Conservation (phyloP, 2,113 vertebrate genomes). For the Hymenochirus boettgeri region DNA sequence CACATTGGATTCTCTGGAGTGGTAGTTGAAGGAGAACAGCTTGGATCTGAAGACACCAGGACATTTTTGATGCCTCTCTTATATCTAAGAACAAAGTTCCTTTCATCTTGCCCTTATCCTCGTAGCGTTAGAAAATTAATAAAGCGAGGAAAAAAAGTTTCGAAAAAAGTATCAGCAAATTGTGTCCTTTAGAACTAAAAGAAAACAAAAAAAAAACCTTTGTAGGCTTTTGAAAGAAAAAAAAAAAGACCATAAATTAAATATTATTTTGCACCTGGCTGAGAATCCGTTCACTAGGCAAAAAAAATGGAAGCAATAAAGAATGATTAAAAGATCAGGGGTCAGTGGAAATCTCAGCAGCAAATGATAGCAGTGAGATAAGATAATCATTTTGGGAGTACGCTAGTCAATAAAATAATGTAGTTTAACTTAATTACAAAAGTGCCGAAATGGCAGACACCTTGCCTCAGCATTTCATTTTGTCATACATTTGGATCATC, state of each 20-base stretch:
- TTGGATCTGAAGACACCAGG: conserved; percentile 35
- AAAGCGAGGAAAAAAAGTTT: neutral
- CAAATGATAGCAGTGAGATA: neutral
- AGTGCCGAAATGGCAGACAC: conserved; percentile 31
- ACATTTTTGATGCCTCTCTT: conserved; percentile 33
- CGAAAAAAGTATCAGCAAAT: neutral
- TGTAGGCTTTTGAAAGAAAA: neutral
- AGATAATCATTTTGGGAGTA: conserved; percentile 30
- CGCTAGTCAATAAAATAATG: conserved; percentile 35
- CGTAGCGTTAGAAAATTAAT: conserved; percentile 7
- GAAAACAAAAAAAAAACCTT: neutral
- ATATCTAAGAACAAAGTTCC: conserved; percentile 29
- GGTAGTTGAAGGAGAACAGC: conserved; percentile 8
- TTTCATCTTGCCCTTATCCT: conserved; percentile 24
- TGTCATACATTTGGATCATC: conserved; percentile 31
- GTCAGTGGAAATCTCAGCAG: conserved; percentile 8
- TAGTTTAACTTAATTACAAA: conserved; percentile 37
- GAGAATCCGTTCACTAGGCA: neutral
- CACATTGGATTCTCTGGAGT: conserved; percentile 23
- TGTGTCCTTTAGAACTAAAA: neutral
- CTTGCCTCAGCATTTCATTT: conserved; percentile 19
- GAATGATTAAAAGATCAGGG: conserved; percentile 3
- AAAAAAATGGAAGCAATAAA: neutral
- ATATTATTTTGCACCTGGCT: neutral
- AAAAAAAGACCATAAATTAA: neutral